phyloP scores from a whole-genome alignment of 2,797 vertebrate species.

The Allobates femoralis region DNA sequence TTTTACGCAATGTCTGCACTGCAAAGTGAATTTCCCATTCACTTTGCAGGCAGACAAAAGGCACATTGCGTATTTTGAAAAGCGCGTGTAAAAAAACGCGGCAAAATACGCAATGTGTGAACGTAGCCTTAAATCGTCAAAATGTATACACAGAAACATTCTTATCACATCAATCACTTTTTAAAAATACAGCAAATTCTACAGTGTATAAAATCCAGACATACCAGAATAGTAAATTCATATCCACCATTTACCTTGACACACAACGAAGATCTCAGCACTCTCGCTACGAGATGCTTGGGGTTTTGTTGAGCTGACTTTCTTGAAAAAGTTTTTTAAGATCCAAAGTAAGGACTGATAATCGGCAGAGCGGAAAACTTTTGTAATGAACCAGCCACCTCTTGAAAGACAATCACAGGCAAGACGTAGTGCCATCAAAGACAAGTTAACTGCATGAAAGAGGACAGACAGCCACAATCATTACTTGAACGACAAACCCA shows the following conservation, averaged over 20 bases:
- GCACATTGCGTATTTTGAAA: too few species aligned
- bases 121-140: too few species aligned
- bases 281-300: constrained; percentile 96
- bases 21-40: too few species aligned
- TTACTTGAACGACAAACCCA: too few species aligned
- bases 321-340: constrained; percentile 95
- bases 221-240: not conserved
- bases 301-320: constrained; percentile 94
- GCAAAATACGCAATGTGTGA: too few species aligned
- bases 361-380: constrained; percentile 96
- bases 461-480: not conserved
- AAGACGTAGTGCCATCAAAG: constrained; percentile 92
- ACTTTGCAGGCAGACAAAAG: too few species aligned
- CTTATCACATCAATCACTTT: too few species aligned
- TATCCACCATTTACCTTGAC: constrained; percentile 82
- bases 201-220: too few species aligned
- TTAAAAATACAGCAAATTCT: too few species aligned
- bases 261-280: constrained; percentile 96
- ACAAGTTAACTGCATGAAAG: constrained; percentile 82
- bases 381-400: constrained; percentile 94
- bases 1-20: too few species aligned
- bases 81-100: too few species aligned
- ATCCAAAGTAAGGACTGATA: constrained; percentile 97
- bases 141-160: too few species aligned
- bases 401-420: constrained; percentile 91